Evolutionary conservation across 2,797 vertebrate species (phyloP).

Genomic region (Brotogeris chrysoptera): DNA sequence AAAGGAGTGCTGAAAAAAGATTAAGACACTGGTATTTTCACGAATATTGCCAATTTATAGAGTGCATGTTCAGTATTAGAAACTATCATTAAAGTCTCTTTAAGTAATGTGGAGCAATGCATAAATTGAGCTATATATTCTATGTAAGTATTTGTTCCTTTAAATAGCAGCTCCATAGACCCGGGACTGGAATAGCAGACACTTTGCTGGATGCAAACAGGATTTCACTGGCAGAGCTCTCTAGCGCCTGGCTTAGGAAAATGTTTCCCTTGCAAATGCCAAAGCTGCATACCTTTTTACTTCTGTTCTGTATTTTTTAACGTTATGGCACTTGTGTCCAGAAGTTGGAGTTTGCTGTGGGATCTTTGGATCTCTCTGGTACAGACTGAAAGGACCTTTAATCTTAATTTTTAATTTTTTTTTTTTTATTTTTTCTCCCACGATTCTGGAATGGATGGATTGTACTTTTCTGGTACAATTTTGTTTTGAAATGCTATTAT

Average conservation of each 20-base stretch:
- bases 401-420: background rate
- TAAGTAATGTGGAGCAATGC: background rate
- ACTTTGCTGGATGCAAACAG: background rate
- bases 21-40: background rate
- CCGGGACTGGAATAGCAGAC: background rate
- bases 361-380: background rate
- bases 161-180: background rate
- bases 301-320: background rate
- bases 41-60: background rate
- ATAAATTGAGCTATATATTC: background rate
- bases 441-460: background rate
- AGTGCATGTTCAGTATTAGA: background rate
- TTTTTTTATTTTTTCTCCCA: background rate
- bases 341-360: background rate
- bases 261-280: background rate
- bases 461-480: background rate
- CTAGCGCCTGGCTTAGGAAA: conserved; percentile 11
- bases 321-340: background rate
- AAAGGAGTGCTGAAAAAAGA: background rate
- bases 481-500: background rate
- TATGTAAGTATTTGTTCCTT: conserved; percentile 8
- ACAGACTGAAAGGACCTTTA: background rate
- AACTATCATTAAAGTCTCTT: background rate
- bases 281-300: background rate
- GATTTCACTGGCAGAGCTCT: conserved; percentile 13